Percentiles rank a stretch among this genome's conserved stretches.
phyloP scores from a whole-genome alignment of 2,797 vertebrate species.

The Helarctos malayanus region DNA sequence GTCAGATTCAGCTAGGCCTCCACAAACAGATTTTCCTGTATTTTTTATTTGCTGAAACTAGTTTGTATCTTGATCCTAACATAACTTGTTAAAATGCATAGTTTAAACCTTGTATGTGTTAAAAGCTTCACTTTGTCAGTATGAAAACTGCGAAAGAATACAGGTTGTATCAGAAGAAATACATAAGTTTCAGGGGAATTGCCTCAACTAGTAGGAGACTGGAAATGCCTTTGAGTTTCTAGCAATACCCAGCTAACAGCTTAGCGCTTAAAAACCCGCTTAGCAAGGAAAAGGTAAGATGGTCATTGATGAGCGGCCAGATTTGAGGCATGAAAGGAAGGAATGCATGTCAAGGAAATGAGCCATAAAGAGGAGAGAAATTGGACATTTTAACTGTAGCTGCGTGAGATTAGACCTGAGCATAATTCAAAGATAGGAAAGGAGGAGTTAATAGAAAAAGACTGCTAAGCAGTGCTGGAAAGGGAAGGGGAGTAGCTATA shows the following conservation, averaged over 20 bases:
- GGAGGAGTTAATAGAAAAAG: neutral
- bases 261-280: neutral
- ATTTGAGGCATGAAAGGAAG: neutral
- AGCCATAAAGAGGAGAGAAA: neutral
- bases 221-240: neutral
- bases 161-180: neutral
- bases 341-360: neutral
- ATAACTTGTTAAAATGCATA: constrained; percentile 6
- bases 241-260: neutral
- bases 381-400: neutral
- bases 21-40: neutral
- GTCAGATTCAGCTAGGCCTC: neutral
- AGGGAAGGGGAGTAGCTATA: neutral
- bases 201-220: neutral
- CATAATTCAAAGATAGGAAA: neutral
- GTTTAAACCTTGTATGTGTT: neutral
- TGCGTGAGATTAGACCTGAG: neutral
- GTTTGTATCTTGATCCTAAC: constrained; percentile 19
- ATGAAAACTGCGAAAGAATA: neutral
- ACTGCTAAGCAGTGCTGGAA: neutral
- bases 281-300: neutral
- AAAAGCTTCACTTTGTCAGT: constrained; percentile 8
- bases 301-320: neutral
- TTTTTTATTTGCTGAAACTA: constrained; percentile 4
- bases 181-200: neutral